Evolutionary conservation across 1,140 invertebrate genomes (phyloP).

Genomic region (Heterodera carotae): DNA sequence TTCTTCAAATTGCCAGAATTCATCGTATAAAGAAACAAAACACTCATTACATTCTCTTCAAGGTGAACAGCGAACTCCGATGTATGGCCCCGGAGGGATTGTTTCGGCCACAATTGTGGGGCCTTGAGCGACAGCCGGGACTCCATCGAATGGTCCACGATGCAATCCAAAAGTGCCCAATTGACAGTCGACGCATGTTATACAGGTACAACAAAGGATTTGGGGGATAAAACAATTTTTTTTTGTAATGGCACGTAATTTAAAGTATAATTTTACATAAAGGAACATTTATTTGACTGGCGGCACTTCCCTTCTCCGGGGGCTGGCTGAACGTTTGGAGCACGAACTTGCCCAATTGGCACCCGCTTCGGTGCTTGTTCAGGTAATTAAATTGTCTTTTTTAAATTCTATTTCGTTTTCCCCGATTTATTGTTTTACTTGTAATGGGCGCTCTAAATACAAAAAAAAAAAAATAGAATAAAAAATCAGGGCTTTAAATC

Average conservation of each 20-base stretch:
- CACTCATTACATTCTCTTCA: conserved; percentile 15
- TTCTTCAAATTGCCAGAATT: not conserved
- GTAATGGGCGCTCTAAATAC: no score
- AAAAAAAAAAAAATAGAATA: no score
- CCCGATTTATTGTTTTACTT: no score
- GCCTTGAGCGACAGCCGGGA: conserved; percentile 71
- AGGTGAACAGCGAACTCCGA: conserved; percentile 43
- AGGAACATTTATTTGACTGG: conserved; percentile 70
- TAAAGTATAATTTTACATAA: not conserved
- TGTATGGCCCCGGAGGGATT: conserved; percentile 70
- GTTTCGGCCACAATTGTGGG: conserved; percentile 73
- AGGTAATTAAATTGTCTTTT: conserved; percentile 66
- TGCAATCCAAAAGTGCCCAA: conserved; percentile 68
- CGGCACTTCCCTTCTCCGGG: conserved; percentile 72
- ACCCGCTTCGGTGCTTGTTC: conserved; percentile 71
- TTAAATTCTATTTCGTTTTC: no score
- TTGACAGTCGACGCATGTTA: conserved; percentile 58
- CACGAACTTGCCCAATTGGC: conserved; percentile 70
- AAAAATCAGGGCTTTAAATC: no score
- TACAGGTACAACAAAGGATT: conserved; percentile 44
- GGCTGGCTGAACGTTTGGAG: conserved; percentile 72
- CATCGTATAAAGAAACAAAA: not conserved
- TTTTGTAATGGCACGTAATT: no score
- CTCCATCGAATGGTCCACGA: conserved; percentile 71
- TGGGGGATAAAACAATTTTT: not conserved